Conservation (phyloP, 2,888 invertebrate species). For the Drosophila trichaetosa region DNA sequence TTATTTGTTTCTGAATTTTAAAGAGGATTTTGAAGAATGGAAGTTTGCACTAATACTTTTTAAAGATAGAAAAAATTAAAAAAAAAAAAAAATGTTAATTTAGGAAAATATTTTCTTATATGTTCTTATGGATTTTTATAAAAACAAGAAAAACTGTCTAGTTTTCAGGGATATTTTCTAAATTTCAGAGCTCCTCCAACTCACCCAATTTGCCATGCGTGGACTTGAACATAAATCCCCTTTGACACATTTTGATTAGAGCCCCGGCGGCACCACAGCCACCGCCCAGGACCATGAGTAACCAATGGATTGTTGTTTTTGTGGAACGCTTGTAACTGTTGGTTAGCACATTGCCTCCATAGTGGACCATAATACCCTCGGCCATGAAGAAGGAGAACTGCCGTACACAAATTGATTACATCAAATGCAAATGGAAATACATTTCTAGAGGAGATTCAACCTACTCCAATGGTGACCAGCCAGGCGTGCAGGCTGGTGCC, state of each 20-base stretch:
- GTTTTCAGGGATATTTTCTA: not conserved
- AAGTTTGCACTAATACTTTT: not conserved
- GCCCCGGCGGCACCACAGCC: constrained; percentile 79
- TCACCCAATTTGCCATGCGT: constrained; percentile 81
- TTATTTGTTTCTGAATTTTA: not conserved
- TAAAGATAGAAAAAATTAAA: not conserved
- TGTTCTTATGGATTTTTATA: not conserved
- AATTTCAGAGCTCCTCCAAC: constrained; percentile 5
- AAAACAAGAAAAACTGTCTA: not conserved
- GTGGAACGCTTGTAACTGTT: constrained; percentile 74
- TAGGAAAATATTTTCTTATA: not conserved
- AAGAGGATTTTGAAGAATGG: too few species aligned
- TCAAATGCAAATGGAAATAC: not conserved
- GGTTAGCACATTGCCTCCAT: constrained; percentile 77
- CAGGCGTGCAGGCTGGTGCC: constrained; percentile 80
- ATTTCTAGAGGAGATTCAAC: constrained; percentile 28
- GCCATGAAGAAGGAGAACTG: constrained; percentile 84
- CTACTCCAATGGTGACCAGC: constrained; percentile 83
- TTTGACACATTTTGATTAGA: constrained; percentile 78
- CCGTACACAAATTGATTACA: not conserved
- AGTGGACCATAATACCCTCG: constrained; percentile 83
- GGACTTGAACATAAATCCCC: constrained; percentile 69
- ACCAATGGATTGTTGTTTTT: constrained; percentile 84
- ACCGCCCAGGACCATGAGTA: constrained; percentile 80
- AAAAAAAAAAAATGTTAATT: not conserved